phyloP scores from a whole-genome alignment of 2,888 invertebrate genomes.

The Chloromyia formosa region DNA sequence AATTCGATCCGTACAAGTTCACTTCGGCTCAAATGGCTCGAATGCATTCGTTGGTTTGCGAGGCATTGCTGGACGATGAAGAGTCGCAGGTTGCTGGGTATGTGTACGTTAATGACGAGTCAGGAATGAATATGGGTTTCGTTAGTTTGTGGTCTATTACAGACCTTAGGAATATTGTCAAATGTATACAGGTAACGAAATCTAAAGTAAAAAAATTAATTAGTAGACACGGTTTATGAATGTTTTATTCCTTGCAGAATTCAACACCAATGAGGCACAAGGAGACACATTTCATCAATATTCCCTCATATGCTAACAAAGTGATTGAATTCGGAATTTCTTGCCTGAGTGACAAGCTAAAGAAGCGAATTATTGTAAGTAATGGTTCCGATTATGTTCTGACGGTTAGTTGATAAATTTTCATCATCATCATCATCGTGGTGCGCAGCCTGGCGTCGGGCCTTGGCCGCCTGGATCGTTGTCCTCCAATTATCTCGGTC shows the following conservation, averaged over 20 bases:
- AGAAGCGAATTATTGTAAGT: conserved; percentile 80
- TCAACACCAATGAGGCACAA: conserved; percentile 93
- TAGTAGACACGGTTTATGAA: too few species aligned
- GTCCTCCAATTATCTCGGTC: too few species aligned
- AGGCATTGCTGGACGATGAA: conserved; percentile 85
- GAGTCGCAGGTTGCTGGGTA: conserved; percentile 85
- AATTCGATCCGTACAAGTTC: conserved; percentile 79
- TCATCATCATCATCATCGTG: too few species aligned
- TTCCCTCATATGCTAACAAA: conserved; percentile 81
- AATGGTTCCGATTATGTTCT: too few species aligned
- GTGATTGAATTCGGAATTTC: conserved; percentile 85
- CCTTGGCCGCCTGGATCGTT: too few species aligned
- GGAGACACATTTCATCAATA: conserved; percentile 85
- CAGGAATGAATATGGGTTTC: conserved; percentile 84
- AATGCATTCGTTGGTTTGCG: conserved; percentile 85
- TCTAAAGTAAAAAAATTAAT: not conserved
- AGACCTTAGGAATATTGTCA: conserved; percentile 79
- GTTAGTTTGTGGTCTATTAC: conserved; percentile 83
- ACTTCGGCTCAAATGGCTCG: conserved; percentile 86
- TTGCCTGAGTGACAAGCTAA: conserved; percentile 84
- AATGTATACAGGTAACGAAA: conserved; percentile 75
- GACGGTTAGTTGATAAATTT: too few species aligned
- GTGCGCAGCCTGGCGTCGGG: too few species aligned
- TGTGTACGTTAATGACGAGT: conserved; percentile 83
- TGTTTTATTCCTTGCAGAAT: conserved; percentile 66